These are phyloP conservation scores for Drosophila hydei DNA, from an alignment of 1,140 invertebrate genomes.

Conservation along the genomic window DNA sequence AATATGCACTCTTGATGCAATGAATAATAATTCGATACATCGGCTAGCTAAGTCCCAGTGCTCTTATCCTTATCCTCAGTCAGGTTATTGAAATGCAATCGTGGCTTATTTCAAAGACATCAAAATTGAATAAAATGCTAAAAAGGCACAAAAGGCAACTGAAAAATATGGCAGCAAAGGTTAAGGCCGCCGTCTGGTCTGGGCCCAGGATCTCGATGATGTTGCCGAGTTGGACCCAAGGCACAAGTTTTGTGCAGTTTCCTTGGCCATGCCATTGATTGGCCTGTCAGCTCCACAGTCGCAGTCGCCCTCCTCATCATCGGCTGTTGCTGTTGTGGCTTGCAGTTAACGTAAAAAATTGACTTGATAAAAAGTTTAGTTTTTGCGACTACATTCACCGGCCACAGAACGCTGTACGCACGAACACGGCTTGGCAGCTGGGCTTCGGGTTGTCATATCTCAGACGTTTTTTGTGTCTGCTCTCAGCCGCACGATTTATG, in stretches of 20 bases:
- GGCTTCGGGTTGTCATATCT: constrained; percentile 40
- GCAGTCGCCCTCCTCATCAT: neutral
- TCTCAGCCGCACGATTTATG: constrained; percentile 60
- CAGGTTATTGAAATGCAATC: constrained; percentile 73
- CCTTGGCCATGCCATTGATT: constrained; percentile 73
- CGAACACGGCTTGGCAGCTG: neutral
- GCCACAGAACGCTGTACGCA: neutral
- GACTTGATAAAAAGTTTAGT: constrained; percentile 79
- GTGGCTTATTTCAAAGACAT: constrained; percentile 37
- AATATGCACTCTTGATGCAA: constrained; percentile 59
- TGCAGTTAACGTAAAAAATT: constrained; percentile 77
- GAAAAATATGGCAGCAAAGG: constrained; percentile 68
- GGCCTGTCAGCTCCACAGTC: constrained; percentile 48
- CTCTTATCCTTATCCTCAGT: constrained; percentile 55
- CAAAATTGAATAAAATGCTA: constrained; percentile 75
- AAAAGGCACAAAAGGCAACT: constrained; percentile 33
- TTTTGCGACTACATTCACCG: constrained; percentile 49
- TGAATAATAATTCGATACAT: constrained; percentile 72
- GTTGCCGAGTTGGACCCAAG: constrained; percentile 38
- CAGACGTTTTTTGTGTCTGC: constrained; percentile 58
- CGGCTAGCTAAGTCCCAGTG: constrained; percentile 45
- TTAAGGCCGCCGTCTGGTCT: constrained; percentile 76
- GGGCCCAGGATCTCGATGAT: constrained; percentile 19
- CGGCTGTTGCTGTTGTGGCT: constrained; percentile 51
- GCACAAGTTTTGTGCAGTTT: constrained; percentile 66